Percentiles rank a stretch among this genome's conserved stretches.
phyloP scores from a whole-genome alignment of 2,797 vertebrate species.

The Syndactyla subalaris region DNA sequence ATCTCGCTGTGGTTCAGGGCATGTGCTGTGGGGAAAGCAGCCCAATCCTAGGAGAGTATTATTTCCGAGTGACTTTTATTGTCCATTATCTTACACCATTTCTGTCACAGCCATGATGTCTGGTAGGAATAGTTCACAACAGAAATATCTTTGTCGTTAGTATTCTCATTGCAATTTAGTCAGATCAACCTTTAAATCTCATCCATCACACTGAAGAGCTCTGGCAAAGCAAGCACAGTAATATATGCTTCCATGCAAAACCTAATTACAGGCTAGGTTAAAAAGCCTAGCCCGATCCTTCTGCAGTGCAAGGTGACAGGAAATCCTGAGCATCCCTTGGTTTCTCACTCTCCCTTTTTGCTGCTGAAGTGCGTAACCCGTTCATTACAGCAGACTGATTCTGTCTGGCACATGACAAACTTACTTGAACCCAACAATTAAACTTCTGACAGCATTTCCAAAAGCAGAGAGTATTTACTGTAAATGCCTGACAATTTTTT shows the following conservation, averaged over 20 bases:
- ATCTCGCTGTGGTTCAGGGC: background rate
- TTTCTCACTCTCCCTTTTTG: constrained; percentile 69
- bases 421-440: constrained; percentile 71
- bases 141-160: constrained; percentile 64
- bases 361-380: constrained; percentile 37
- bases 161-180: constrained; percentile 58
- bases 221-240: constrained; percentile 60
- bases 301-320: constrained; percentile 62
- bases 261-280: constrained; percentile 67
- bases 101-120: constrained; percentile 67
- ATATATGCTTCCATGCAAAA: constrained; percentile 66
- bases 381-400: constrained; percentile 65
- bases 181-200: constrained; percentile 67
- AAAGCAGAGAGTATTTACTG: constrained; percentile 69
- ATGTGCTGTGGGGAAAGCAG: constrained; percentile 33
- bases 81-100: constrained; percentile 75
- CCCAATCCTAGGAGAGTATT: constrained; percentile 71
- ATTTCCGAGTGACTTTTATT: constrained; percentile 78
- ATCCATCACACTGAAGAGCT: constrained; percentile 65
- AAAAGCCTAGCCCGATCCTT: constrained; percentile 47
- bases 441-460: constrained; percentile 65
- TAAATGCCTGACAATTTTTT: constrained; percentile 69
- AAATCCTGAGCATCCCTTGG: constrained; percentile 44
- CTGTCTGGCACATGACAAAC: constrained; percentile 73
- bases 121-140: constrained; percentile 72